A percentile compares a stretch with the other conserved stretches of the same genome.
phyloP scores from a whole-genome alignment of 1,140 invertebrate genomes.

The Philopotamus ludificatus region DNA sequence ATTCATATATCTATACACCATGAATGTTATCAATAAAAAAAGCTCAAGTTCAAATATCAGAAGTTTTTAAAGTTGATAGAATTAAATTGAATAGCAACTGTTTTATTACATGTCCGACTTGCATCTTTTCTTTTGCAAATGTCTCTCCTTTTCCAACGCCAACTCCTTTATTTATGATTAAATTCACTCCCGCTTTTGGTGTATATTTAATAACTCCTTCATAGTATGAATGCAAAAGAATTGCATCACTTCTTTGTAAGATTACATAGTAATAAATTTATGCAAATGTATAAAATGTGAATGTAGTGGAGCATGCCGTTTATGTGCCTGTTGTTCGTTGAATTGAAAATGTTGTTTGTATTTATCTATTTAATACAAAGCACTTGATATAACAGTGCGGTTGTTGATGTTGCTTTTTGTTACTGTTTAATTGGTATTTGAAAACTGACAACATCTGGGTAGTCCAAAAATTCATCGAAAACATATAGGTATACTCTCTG shows the following conservation, averaged over 20 bases:
- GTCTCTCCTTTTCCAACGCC: too few relatives aligned
- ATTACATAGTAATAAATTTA: too few relatives aligned
- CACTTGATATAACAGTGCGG: constrained; percentile 32
- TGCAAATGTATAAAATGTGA: neutral
- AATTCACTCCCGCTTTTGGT: neutral
- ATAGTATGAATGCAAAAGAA: neutral
- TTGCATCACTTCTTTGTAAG: neutral
- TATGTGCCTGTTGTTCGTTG: neutral
- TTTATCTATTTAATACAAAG: too few relatives aligned
- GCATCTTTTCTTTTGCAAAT: too few relatives aligned
- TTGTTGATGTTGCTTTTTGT: constrained; percentile 14
- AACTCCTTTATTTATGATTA: too few relatives aligned
- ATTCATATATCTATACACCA: too few relatives aligned
- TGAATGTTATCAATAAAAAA: too few relatives aligned
- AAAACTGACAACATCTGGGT: constrained; percentile 41
- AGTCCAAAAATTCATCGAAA: constrained; percentile 3
- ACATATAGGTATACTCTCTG: neutral
- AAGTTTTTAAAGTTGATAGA: too few relatives aligned
- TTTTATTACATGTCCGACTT: too few relatives aligned
- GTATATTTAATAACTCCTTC: neutral
- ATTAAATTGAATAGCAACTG: too few relatives aligned
- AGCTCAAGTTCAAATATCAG: too few relatives aligned
- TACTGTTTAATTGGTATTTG: neutral
- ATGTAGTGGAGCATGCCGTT: neutral
- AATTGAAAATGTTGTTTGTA: constrained; percentile 7